Evolutionary conservation across 2,797 vertebrate species (phyloP).

Genomic region (Brachyalestes nurse): DNA sequence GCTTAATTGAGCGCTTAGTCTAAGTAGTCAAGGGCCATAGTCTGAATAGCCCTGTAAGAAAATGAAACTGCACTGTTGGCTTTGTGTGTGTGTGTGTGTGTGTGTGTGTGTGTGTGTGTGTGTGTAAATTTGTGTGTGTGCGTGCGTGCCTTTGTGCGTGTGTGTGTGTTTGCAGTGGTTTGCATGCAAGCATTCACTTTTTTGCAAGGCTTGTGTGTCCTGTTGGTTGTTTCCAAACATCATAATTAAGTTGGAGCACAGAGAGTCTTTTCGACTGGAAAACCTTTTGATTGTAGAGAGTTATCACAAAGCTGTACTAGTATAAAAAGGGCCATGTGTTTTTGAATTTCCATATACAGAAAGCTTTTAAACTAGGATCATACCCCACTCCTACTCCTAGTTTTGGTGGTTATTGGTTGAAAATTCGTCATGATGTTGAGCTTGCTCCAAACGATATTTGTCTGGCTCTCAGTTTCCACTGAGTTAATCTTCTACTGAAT

Average conservation of each 20-base stretch:
- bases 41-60: conserved; percentile 73
- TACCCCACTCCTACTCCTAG: neutral
- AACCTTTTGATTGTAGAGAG: conserved; percentile 52
- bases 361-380: conserved; percentile 40
- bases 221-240: conserved; percentile 59
- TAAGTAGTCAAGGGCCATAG: conserved; percentile 77
- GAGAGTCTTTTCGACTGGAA: conserved; percentile 59
- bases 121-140: too few species aligned
- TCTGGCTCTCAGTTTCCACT: conserved; percentile 21
- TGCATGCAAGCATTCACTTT: conserved; percentile 56
- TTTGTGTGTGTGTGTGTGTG: conserved; percentile 57
- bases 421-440: conserved; percentile 19
- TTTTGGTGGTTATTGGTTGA: conserved; percentile 25
- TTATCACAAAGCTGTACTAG: conserved; percentile 46
- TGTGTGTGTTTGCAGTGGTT: conserved; percentile 57
- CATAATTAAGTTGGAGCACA: conserved; percentile 64
- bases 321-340: conserved; percentile 37
- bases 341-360: conserved; percentile 40
- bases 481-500: conserved; percentile 26
- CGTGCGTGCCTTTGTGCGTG: conserved; percentile 37
- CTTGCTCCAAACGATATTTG: conserved; percentile 22
- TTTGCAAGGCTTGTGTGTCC: conserved; percentile 50
- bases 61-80: conserved; percentile 62
- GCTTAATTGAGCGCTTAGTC: conserved; percentile 81
- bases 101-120: conserved; percentile 54